Conservation (phyloP, 2,113 vertebrate species). For the Solenodon paradoxus region DNA sequence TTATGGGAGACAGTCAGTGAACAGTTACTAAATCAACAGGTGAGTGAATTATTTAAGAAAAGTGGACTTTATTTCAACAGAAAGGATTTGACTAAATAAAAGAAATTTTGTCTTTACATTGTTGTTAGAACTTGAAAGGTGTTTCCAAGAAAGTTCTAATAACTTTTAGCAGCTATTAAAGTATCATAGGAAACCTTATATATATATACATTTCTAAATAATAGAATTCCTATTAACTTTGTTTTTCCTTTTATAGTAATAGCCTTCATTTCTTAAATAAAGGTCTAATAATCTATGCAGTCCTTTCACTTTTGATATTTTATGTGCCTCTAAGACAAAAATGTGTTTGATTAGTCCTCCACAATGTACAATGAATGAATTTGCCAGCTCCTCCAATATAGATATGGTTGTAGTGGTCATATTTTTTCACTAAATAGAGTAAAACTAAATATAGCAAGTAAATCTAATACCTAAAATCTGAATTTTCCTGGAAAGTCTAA, state of each 20-base stretch:
- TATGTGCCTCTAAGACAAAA: conserved; percentile 49
- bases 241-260: conserved; percentile 40
- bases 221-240: conserved; percentile 62
- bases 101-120: not conserved
- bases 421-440: conserved; percentile 45
- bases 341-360: conserved; percentile 4
- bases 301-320: conserved; percentile 55
- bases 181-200: conserved; percentile 24
- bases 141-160: conserved; percentile 46
- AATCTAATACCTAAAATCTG: conserved; percentile 42
- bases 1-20: not conserved
- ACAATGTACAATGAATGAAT: conserved; percentile 33
- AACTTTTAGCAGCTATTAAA: conserved; percentile 40
- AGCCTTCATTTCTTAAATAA: conserved; percentile 57
- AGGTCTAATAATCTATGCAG: conserved; percentile 18
- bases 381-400: not conserved
- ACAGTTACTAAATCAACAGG: not conserved
- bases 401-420: not conserved
- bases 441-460: conserved; percentile 30
- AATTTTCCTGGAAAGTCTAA: conserved; percentile 22
- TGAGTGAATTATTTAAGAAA: not conserved
- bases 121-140: not conserved
- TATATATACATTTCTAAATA: conserved; percentile 37
- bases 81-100: conserved; percentile 26
- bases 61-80: not conserved